These are phyloP conservation scores for Apogon talboti DNA, from an alignment of 2,797 vertebrate species.

Conservation along the genomic window DNA sequence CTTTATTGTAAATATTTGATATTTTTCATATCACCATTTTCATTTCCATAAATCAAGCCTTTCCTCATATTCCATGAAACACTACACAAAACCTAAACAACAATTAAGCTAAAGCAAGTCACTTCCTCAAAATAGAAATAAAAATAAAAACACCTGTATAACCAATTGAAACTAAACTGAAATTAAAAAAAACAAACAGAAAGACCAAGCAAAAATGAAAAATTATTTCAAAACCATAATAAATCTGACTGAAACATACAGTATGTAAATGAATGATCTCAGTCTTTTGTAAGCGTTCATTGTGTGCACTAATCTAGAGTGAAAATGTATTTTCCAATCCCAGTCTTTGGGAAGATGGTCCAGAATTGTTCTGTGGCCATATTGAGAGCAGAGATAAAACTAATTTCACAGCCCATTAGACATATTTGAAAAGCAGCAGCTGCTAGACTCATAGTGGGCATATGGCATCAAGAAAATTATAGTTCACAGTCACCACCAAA, in stretches of 20 bases:
- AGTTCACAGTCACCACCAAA: constrained; percentile 51
- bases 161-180: no score
- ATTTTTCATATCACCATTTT: no score
- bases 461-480: constrained; percentile 51
- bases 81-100: no score
- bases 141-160: no score
- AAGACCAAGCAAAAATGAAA: no score
- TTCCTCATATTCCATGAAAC: no score
- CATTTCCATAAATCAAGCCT: no score
- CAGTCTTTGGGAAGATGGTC: constrained; percentile 34
- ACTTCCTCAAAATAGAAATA: no score
- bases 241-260: neutral
- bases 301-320: constrained; percentile 34
- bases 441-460: constrained; percentile 47
- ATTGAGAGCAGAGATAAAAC: constrained; percentile 67
- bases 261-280: constrained; percentile 17
- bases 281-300: constrained; percentile 13
- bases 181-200: no score
- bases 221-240: no score
- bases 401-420: constrained; percentile 81
- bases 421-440: constrained; percentile 68
- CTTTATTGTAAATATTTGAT: no score
- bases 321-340: constrained; percentile 40
- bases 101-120: no score
- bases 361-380: constrained; percentile 50